Base-by-base conservation (phyloP, 2,113 vertebrate species). In the Corydoras sp. region DNA sequence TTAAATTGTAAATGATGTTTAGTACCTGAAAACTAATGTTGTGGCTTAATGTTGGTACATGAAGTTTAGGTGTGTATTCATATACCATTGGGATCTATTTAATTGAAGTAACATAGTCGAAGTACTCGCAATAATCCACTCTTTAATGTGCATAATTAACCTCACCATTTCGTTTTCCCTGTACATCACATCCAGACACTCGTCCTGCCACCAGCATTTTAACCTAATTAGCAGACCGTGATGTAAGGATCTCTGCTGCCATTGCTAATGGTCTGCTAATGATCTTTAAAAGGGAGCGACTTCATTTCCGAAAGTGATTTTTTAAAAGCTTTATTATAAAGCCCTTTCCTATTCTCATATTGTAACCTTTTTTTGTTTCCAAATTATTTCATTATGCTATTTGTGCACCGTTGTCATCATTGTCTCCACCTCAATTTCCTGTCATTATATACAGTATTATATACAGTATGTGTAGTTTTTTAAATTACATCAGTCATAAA, bases 231-330 rank as follows among this genome's bases (percentile, higher is more conserved):
- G 78, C 75, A 66, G 63, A 65, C 69, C 65, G 71, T 76, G 77
- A 81, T 79, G 73, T 80, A 79, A 83, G 72, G 73, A 77, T 82
- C 79, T 72, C 53, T 66, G 73, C 73, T 83, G 76, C 77, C 74
- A 79, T 71, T 75, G 78, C 77, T 74, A 79, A 83, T 78, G 77
- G 78, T 70, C 73, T 69, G 49, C 79, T 83, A 83, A 83, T 80
- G 80, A 76, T 75, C 77, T 78, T 75, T 75, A 76, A 73, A 77
- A 79, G 72, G 78, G 72, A 74, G 76, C 60, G 76, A 77, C 71
- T 78, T 76, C 80, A 81, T 79, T 80, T 77, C 81, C 80, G 80
- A 82, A 24, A 82, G 76, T 73, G 59, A 77, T 77, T 78, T 78
- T 73, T 76, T 79, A 78, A 76, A 77, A 67, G 69, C 71, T 77